phyloP scores from a whole-genome alignment of 2,888 invertebrate genomes.

The Caradrina kadenii region DNA sequence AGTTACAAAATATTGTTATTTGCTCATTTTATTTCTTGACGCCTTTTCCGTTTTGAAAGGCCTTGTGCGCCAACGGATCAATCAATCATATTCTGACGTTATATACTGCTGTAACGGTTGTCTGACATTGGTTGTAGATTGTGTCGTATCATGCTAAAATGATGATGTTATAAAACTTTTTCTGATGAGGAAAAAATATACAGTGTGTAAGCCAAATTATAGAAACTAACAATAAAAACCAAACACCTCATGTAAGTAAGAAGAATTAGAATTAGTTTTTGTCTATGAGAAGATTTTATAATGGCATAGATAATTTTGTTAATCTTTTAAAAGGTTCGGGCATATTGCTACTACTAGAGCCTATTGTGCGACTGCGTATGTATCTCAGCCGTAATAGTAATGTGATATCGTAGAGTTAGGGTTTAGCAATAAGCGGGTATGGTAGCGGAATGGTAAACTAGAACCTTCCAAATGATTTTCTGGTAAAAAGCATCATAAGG shows the following conservation, averaged over 20 bases:
- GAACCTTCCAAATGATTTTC: not conserved
- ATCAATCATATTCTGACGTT: slow-evolving; percentile 66
- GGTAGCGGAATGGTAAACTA: slow-evolving; percentile 1
- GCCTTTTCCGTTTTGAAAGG: slow-evolving; percentile 50
- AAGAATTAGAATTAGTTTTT: slow-evolving; percentile 21
- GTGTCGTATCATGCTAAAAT: slow-evolving; percentile 51
- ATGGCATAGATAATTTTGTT: not conserved
- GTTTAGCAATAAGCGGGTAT: slow-evolving; percentile 18
- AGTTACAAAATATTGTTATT: slow-evolving; percentile 36
- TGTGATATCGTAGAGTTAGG: slow-evolving; percentile 29
- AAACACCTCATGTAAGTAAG: not conserved
- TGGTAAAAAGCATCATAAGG: not conserved
- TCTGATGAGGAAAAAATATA: slow-evolving; percentile 33
- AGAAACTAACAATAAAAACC: too few species aligned
- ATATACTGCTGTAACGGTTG: slow-evolving; percentile 41
- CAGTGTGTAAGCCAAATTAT: slow-evolving; percentile 5
- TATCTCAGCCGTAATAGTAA: slow-evolving; percentile 51
- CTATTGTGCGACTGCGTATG: slow-evolving; percentile 57
- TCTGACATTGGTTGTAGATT: slow-evolving; percentile 51
- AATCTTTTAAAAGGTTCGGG: too few species aligned
- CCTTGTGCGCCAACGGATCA: slow-evolving; percentile 53
- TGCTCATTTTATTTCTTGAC: slow-evolving; percentile 51
- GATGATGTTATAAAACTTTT: slow-evolving; percentile 32
- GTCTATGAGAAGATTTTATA: not conserved
- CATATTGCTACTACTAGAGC: too few species aligned